These are phyloP conservation scores for Xyrauchen texanus DNA, from an alignment of 2,113 vertebrate species.

Conservation along the genomic window DNA sequence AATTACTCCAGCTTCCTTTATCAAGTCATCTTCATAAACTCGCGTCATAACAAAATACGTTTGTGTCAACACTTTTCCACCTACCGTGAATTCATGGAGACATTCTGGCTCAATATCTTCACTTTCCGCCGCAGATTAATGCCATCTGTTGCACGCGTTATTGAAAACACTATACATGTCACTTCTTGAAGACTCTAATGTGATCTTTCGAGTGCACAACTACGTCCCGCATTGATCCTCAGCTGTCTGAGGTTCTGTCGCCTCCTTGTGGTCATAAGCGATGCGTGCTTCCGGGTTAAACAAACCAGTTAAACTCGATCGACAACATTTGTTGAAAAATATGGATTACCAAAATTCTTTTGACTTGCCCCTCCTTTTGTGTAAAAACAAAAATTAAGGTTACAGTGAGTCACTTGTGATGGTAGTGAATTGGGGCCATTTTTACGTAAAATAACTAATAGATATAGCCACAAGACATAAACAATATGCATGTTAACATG, in stretches of 20 bases:
- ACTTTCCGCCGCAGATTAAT: neutral
- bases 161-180: neutral
- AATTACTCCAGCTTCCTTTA: neutral
- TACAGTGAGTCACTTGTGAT: too few species aligned
- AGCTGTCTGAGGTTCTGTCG: neutral
- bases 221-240: constrained; percentile 19
- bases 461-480: too few species aligned
- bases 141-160: neutral
- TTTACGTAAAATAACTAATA: too few species aligned
- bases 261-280: neutral
- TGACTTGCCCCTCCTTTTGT: too few species aligned
- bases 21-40: neutral
- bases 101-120: neutral
- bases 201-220: neutral
- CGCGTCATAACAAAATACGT: neutral
- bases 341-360: too few species aligned
- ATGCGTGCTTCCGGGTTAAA: neutral
- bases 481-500: too few species aligned
- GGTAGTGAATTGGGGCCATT: too few species aligned
- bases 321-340: too few species aligned
- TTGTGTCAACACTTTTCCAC: neutral
- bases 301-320: too few species aligned
- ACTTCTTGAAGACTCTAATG: neutral
- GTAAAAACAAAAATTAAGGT: too few species aligned
- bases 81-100: constrained; percentile 33